phyloP scores from a whole-genome alignment of 2,888 invertebrate species.

The Gonocerus acuteangulatus region DNA sequence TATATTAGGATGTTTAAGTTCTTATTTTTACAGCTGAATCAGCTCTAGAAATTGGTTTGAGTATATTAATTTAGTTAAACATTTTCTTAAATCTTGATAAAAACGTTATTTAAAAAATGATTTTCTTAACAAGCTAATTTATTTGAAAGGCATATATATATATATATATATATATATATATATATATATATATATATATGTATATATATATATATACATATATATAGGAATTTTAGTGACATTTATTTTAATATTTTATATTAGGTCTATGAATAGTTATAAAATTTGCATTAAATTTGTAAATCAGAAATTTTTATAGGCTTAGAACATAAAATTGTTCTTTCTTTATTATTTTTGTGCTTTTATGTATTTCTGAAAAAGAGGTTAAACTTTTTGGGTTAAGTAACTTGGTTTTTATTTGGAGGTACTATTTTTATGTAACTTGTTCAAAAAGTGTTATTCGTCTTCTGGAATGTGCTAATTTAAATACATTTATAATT shows the following conservation, averaged over 20 bases:
- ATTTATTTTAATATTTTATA: conserved; percentile 20
- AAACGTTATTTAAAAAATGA: too few species aligned
- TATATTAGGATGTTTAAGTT: conserved; percentile 11
- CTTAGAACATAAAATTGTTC: conserved; percentile 8
- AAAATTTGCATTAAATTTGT: conserved; percentile 24
- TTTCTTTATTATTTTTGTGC: conserved; percentile 14
- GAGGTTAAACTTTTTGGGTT: not conserved
- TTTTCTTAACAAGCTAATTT: conserved; percentile 7
- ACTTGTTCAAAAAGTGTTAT: too few species aligned
- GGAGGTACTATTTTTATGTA: too few species aligned
- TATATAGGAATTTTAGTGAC: conserved; percentile 12
- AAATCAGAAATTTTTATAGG: conserved; percentile 11
- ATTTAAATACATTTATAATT: too few species aligned
- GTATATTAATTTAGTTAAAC: too few species aligned
- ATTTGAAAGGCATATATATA: not conserved
- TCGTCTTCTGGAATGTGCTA: too few species aligned
- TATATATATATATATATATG: too few species aligned
- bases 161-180: too few species aligned
- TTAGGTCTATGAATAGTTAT: conserved; percentile 16
- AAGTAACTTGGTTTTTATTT: too few species aligned
- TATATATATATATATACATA: not conserved
- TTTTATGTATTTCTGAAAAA: conserved; percentile 6
- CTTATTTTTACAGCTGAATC: too few species aligned
- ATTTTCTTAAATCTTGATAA: too few species aligned
- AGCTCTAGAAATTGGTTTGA: too few species aligned